A percentile compares a stretch with the other conserved stretches of the same genome.
Evolutionary conservation across 1,140 invertebrate genomes (phyloP).

Genomic region (Philaenus spumarius): DNA sequence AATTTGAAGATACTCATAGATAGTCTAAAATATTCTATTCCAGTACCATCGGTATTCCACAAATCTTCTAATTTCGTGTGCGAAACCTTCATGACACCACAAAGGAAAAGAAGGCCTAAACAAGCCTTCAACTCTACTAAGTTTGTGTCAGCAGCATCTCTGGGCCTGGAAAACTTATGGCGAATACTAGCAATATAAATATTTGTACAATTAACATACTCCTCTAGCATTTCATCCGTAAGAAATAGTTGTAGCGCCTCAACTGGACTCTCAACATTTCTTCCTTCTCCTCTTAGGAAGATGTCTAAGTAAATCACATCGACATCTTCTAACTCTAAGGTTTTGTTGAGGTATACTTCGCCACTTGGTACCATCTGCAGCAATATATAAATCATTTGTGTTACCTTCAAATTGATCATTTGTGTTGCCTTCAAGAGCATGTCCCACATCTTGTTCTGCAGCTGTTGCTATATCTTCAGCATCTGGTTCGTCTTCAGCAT

Average conservation of each 20-base stretch:
- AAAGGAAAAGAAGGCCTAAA: constrained; percentile 16
- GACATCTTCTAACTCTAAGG: neutral
- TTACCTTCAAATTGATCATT: neutral
- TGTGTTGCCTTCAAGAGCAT: neutral
- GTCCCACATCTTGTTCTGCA: neutral
- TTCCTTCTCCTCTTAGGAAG: constrained; percentile 17
- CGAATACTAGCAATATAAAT: too few species aligned
- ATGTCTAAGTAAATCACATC: neutral
- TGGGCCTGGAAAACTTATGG: too few species aligned
- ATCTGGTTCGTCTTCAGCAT: neutral
- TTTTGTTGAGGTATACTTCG: too few species aligned
- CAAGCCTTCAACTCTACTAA: constrained; percentile 19
- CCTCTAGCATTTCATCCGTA: constrained; percentile 17
- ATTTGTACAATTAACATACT: constrained; percentile 18
- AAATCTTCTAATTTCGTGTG: constrained; percentile 16
- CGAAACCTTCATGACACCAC: too few species aligned
- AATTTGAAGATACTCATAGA: constrained; percentile 26
- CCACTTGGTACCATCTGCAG: neutral
- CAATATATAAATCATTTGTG: neutral
- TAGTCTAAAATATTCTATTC: constrained; percentile 21
- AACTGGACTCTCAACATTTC: constrained; percentile 1
- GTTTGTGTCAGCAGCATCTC: constrained; percentile 17
- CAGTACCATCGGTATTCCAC: constrained; percentile 18
- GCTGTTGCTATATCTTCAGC: neutral
- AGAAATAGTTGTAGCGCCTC: too few species aligned